Percentiles rank a stretch among this genome's conserved stretches.
Evolutionary conservation across 92 coral and sea anemone genomes (phyloP).

Genomic region (Zoanthus sansibaricus): DNA sequence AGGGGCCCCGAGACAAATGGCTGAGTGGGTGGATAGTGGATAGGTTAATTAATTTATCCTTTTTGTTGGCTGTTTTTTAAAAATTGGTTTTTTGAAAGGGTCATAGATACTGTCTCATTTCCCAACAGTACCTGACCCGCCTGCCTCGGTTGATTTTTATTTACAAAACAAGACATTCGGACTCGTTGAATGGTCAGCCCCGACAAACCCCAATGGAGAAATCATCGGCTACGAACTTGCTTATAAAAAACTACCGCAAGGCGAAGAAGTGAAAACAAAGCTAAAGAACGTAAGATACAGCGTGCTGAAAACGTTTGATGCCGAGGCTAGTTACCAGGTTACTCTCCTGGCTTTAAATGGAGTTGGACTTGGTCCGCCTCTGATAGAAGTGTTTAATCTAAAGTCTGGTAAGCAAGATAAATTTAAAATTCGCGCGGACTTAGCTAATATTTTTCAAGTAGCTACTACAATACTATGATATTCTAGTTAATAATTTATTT

Average conservation of each 20-base stretch:
- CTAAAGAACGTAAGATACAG: slow-evolving; percentile 55
- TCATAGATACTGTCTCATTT: not conserved
- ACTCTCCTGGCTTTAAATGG: slow-evolving; percentile 85
- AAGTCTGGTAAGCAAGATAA: slow-evolving; percentile 67
- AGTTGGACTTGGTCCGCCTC: slow-evolving; percentile 92
- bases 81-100: not conserved
- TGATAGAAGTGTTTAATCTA: slow-evolving; percentile 82
- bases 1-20: no score
- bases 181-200: slow-evolving; percentile 81
- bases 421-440: not conserved
- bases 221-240: slow-evolving; percentile 76
- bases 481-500: not conserved
- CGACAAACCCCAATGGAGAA: slow-evolving; percentile 73
- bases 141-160: slow-evolving; percentile 66
- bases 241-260: slow-evolving; percentile 52
- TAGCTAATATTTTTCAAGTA: not conserved
- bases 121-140: slow-evolving; percentile 85
- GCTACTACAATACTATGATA: no score
- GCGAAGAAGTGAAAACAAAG: slow-evolving; percentile 24
- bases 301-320: slow-evolving; percentile 69
- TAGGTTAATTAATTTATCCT: no score
- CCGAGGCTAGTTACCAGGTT: slow-evolving; percentile 76
- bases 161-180: slow-evolving; percentile 76
- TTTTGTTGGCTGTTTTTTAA: not conserved
- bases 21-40: no score